Evolutionary conservation across 2,797 vertebrate species (phyloP).

Genomic region (Pachyuromys duprasi): DNA sequence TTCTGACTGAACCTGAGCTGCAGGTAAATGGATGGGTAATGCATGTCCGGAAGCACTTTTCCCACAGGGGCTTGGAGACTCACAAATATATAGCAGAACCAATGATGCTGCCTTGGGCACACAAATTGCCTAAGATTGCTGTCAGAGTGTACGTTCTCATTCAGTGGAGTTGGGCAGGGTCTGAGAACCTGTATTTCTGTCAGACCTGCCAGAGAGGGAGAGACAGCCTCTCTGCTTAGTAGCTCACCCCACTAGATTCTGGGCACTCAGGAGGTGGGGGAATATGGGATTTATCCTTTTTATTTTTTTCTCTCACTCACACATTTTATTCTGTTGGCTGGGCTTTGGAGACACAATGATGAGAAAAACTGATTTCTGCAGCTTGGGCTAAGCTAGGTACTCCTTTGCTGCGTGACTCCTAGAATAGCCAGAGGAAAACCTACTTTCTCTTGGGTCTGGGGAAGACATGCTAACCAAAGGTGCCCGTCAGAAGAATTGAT

Average conservation of each 20-base stretch:
- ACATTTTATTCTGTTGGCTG: no score
- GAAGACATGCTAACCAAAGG: neutral
- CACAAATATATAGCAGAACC: neutral
- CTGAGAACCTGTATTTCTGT: neutral
- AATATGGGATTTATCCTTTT: neutral
- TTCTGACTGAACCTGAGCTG: neutral
- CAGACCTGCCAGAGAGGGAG: accelerated
- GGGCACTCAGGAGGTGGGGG: neutral
- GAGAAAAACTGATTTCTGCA: neutral
- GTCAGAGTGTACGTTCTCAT: neutral
- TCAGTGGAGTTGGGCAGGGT: neutral
- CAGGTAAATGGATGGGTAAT: neutral
- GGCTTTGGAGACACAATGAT: neutral
- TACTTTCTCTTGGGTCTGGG: neutral
- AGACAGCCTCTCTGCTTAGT: no score
- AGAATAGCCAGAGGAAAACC: neutral
- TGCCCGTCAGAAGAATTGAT: neutral
- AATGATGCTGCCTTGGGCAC: accelerated
- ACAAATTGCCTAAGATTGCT: accelerated
- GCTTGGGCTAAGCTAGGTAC: neutral
- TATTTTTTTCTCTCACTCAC: neutral
- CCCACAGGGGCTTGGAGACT: neutral
- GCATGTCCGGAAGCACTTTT: neutral
- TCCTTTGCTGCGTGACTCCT: neutral
- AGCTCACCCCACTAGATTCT: neutral